Evolutionary conservation across 2,888 invertebrate species (phyloP), one percentile per base, ranked within the genome.

Genomic region (Catonia carolina): DNA sequence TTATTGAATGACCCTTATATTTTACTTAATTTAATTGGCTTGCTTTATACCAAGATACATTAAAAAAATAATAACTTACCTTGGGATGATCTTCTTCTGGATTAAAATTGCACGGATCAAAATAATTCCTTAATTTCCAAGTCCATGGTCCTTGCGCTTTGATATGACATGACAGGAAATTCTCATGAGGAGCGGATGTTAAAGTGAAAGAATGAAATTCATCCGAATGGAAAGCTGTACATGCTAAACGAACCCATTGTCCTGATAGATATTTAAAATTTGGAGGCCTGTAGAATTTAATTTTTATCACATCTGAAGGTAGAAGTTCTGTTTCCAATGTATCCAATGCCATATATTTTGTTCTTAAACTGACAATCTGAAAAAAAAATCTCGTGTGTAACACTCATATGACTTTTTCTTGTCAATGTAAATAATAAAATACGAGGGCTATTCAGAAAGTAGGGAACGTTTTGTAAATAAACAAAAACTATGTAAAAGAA

Each of bases 181-280:
- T 93, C 72, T 96, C 94, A 68, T 97, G 96, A 0, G 96, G 96
- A 0, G 95, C 94, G 10, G 95, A 96, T 1, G 96, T 96, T 51
- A 97, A 73, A 0, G 96, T 96, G 72, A 97, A 94, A 12, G 95
- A 94, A 72, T 97, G 96, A 74, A 90, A 94, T 72, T 96, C 96
- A 67, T 87, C 85, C 8, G 86, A 85, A 39, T 85, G 81, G 69
- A 95, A 91, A 0, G 89, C 88, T 0, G 94, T 94, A 69, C 96
- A 96, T 0, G 92, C 86, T 7, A 96, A 74, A 1, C 96, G 82
- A 7, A 95, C 90, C 93, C 93, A 93, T 72, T 93, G 93, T n/a
- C 93, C 93, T 27, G 90, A 91, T 37, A 92, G 75, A 69, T 95
- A 96, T 73, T 93, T 93, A 62, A 96, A 83, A 74, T 95, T 94